Base-by-base conservation (phyloP, 2,888 invertebrate species). In the Xiphydria camelus region DNA sequence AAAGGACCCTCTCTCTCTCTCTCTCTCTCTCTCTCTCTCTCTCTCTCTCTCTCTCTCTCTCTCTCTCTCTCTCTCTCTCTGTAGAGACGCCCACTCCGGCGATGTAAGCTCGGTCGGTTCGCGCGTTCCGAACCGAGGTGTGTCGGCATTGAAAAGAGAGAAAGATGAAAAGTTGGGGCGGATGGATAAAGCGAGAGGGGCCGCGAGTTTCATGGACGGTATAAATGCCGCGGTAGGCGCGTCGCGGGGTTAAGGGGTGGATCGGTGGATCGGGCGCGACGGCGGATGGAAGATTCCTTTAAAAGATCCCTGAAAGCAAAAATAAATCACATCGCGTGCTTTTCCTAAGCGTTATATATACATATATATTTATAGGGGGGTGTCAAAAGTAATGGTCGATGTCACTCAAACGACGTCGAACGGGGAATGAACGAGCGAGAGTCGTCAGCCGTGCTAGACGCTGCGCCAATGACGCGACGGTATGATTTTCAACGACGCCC, bases 361-460 rank as follows among this genome's bases (percentile, higher is more conserved):
- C 14, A 26, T 26, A 10, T 10, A 29, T 2, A 4, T 29, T 46
- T 53, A 57, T 45, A 57, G 50, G 42, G 43, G n/a, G 49, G 51
- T 48, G 58, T 64, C 58, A 59, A 61, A 65, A 64, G 60, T 65
- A 66, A 66, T 61, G 62, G 53, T 50, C 54, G 56, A 35, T 55
- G 59, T 57, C 62, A 38, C 29, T 44, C 43, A 32, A 26, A 37
- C 14, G 32, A 37, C 37, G 31, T 26, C 43, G 37, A 44, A 44
- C 43, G 10, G 22, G 22, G 29, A 38, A 20, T 19, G 14, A 7
- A 25, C 19, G 18, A 20, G 17, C 25, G 23, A 12, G 29, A 33
- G 26, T 26, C 35, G 36, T 35, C 42, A 42, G 31, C 29, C 17
- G 36, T 36, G 5, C 15, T 15, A 18, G 34, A 34, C 19, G 19